Base-by-base conservation (phyloP, 2,888 invertebrate species). In the Acrocera orbiculus region DNA sequence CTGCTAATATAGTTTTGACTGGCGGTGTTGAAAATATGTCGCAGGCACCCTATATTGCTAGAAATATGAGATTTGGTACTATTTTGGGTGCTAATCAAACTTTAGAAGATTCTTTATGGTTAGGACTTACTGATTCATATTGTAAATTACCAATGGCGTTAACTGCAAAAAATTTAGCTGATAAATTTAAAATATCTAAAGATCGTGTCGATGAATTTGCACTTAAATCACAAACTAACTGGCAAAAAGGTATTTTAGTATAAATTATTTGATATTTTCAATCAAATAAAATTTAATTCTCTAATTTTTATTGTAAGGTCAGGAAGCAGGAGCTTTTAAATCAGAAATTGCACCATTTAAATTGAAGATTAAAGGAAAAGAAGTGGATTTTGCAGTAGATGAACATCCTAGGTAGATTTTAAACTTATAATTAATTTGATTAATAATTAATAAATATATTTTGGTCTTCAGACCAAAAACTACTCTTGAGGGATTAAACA, bases 11-110 rank as follows among this genome's bases (percentile, higher is more conserved):
- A 36, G 81, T 83, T 2, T 57, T 96, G 22, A 80, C 90, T 16
- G 95, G 93, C 29, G 95, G 96, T 1, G 73, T 79, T 4, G 96
- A 98, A 52, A 95, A 81, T 58, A 96, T 98, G 96, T 87, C 87
- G 3, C 81, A 86, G 56, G 66, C 80, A 2, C 96, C 96, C 0
- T 90, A 79, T 58, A 70, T 78, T 2, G 79, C 85, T 1, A 69
- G 93, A 31, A 76, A 78, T 46, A 65, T 85, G 4, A 69, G 96
- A 16, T 96, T 89, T 62, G 96, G 96, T 3, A 79, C 87, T 8
- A 67, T 70, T 1, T 64, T 96, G 3, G 95, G 95, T 0, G 59
- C 63, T 15, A 76, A 72, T 44, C 69, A 76, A 35, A 66, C 70
- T 42, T 67, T 93, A 43, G 93, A 95, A 57, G 95, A 96, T 61